A percentile compares a stretch with the other conserved stretches of the same genome.
Conservation (phyloP, 2,888 invertebrate species). For the Amblyjoppa proteus region DNA sequence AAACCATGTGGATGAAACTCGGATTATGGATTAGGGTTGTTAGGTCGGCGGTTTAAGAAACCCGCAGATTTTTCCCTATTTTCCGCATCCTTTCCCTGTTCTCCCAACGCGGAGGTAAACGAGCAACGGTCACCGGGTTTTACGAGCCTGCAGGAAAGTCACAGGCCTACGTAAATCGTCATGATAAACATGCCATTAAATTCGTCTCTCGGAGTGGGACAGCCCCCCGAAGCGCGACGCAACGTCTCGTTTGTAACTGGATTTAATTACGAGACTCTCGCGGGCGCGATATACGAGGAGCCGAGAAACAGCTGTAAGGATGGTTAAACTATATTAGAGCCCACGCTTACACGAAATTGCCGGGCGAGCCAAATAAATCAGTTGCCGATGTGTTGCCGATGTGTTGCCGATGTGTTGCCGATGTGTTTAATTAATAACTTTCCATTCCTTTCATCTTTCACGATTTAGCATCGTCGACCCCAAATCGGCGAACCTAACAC, state of each 20-base stretch:
- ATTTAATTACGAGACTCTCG: constrained; percentile 50
- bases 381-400: background rate
- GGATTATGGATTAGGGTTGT: too few species aligned
- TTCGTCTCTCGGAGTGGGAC: constrained; percentile 25
- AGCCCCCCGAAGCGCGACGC: constrained; percentile 11
- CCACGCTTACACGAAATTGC: background rate
- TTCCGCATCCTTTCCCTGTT: background rate
- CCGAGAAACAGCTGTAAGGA: constrained; percentile 1
- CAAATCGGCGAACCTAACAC: too few species aligned
- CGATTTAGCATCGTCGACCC: background rate
- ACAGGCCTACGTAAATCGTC: constrained; percentile 52
- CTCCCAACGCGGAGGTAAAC: background rate
- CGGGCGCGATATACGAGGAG: constrained; percentile 23
- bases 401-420: background rate
- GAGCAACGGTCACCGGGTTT: constrained; percentile 40
- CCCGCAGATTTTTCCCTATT: constrained; percentile 24
- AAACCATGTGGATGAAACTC: too few species aligned
- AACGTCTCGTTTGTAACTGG: constrained; percentile 48
- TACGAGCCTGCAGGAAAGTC: constrained; percentile 39
- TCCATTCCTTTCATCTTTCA: background rate
- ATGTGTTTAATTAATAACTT: background rate
- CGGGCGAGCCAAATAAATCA: background rate
- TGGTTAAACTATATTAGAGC: background rate
- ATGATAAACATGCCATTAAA: constrained; percentile 57
- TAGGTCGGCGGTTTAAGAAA: too few species aligned